Percentiles rank a stretch among this genome's conserved stretches.
These are phyloP conservation scores for Pagrus major DNA, from an alignment of 2,113 vertebrate species.

Conservation along the genomic window DNA sequence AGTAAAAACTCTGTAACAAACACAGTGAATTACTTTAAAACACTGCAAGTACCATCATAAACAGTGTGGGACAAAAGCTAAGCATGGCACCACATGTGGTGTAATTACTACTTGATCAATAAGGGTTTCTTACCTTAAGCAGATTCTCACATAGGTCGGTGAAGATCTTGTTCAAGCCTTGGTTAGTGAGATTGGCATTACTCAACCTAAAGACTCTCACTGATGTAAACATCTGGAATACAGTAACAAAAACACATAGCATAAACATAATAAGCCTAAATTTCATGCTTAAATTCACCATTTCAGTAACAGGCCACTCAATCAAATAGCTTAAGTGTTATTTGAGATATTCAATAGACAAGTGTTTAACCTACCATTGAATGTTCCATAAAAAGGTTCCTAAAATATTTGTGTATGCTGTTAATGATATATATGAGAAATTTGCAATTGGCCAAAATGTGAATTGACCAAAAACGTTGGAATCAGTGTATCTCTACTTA, in stretches of 20 bases:
- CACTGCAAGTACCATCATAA: neutral
- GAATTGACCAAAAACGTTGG: too few species aligned
- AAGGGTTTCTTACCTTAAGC: conserved; percentile 88
- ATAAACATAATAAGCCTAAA: neutral
- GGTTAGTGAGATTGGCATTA: conserved; percentile 93
- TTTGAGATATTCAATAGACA: too few species aligned
- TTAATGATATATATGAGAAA: too few species aligned
- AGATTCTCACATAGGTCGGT: conserved; percentile 98
- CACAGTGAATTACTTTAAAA: neutral
- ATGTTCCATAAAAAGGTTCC: too few species aligned
- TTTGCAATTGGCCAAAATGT: too few species aligned
- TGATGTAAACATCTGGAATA: conserved; percentile 95
- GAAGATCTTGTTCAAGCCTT: conserved; percentile 96
- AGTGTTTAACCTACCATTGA: too few species aligned
- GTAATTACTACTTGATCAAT: neutral
- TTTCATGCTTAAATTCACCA: too few species aligned
- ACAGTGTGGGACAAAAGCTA: neutral
- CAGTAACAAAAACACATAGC: conserved; percentile 13
- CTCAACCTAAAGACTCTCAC: conserved; percentile 94
- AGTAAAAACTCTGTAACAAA: conserved; percentile 93
- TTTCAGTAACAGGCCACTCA: too few species aligned
- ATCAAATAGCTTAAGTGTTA: too few species aligned
- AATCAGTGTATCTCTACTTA: too few species aligned
- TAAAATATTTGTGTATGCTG: too few species aligned
- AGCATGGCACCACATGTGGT: neutral